phyloP scores from a whole-genome alignment of 2,113 vertebrate genomes.

The Pavo muticus region DNA sequence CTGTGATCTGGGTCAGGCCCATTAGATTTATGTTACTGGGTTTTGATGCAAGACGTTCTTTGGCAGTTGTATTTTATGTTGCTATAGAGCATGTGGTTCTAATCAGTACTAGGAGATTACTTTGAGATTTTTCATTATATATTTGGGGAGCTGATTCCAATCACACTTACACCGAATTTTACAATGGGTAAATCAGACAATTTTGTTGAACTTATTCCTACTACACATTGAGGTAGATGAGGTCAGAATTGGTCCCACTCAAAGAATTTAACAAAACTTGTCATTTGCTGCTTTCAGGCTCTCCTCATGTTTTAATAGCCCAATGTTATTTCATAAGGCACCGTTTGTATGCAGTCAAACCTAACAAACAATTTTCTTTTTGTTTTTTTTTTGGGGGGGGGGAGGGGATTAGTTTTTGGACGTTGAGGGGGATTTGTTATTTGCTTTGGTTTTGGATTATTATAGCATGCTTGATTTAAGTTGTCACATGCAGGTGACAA shows the following conservation, averaged over 20 bases:
- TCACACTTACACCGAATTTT: conserved; percentile 40
- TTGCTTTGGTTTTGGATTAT: background rate
- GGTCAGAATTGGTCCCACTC: conserved; percentile 31
- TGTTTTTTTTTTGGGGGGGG: background rate
- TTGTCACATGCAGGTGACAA: conserved; percentile 85
- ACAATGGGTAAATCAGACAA: conserved; percentile 38
- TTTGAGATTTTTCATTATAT: conserved; percentile 49
- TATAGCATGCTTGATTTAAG: conserved; percentile 37
- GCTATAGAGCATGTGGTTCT: conserved; percentile 63
- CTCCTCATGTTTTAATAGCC: background rate
- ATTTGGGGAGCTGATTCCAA: conserved; percentile 51
- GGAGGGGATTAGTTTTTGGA: background rate
- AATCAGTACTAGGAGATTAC: conserved; percentile 68
- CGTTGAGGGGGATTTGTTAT: background rate
- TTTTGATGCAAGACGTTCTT: background rate
- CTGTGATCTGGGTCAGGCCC: background rate
- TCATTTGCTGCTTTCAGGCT: background rate
- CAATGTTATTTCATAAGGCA: background rate
- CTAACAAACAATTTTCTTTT: background rate
- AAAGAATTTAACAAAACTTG: background rate
- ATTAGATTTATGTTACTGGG: conserved; percentile 45
- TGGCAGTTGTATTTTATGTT: conserved; percentile 40
- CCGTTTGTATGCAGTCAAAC: background rate
- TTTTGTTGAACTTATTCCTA: conserved; percentile 35
- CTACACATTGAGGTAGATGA: background rate